Conservation (phyloP, 1,140 invertebrate species). For the Drosophila kepulauana region DNA sequence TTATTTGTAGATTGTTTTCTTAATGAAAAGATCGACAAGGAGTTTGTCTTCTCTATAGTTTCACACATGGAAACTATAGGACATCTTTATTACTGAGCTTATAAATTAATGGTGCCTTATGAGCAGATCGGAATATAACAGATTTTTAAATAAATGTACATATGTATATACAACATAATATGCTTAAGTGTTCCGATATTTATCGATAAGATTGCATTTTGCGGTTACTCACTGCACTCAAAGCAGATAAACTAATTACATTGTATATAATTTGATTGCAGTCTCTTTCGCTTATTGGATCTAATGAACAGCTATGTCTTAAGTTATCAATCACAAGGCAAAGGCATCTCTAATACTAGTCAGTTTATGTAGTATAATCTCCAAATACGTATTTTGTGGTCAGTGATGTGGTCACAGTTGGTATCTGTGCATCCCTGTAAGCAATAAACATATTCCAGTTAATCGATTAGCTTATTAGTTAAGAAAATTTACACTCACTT, state of each 20-base stretch:
- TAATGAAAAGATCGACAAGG: not conserved
- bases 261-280: constrained; percentile 20
- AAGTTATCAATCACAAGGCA: constrained; percentile 17
- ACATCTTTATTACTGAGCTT: not conserved
- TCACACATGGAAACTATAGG: not conserved
- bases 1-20: not conserved
- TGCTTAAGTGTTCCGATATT: too few relatives aligned
- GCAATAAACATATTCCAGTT: constrained; percentile 3
- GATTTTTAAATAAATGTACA: constrained; percentile 2
- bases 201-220: too few relatives aligned
- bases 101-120: constrained; percentile 3
- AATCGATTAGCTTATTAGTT: not conserved
- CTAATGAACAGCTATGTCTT: constrained; percentile 8
- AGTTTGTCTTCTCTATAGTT: constrained; percentile 12
- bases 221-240: too few relatives aligned
- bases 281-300: constrained; percentile 37
- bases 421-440: constrained; percentile 70
- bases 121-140: not conserved
- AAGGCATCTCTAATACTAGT: not conserved
- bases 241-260: too few relatives aligned
- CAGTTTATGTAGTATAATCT: constrained; percentile 59
- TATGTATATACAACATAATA: too few relatives aligned
- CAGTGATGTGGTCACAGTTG: constrained; percentile 75
- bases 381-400: constrained; percentile 76
- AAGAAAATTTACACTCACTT: constrained; percentile 45